phyloP scores from a whole-genome alignment of 1,140 invertebrate genomes.

The Cotesia chilonis region DNA sequence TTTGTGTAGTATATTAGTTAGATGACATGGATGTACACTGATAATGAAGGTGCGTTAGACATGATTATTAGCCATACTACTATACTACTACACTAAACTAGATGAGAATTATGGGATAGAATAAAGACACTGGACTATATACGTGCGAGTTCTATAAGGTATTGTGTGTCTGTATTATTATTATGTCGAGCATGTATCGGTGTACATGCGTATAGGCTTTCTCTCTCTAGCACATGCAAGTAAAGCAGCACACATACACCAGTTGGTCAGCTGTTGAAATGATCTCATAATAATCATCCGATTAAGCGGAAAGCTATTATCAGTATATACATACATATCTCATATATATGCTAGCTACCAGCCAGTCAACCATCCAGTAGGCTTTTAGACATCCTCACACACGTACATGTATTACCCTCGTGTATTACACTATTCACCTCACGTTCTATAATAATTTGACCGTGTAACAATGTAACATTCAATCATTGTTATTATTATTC shows the following conservation, averaged over 20 bases:
- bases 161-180: not conserved
- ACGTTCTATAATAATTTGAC: conserved; percentile 13
- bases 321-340: conserved; percentile 2
- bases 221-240: not conserved
- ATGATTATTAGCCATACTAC: too few relatives aligned
- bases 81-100: too few relatives aligned
- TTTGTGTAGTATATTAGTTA: too few relatives aligned
- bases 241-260: too few relatives aligned
- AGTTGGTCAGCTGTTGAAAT: conserved; percentile 50
- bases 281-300: conserved; percentile 60
- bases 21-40: too few relatives aligned
- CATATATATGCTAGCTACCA: too few relatives aligned
- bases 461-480: conserved; percentile 16
- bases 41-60: too few relatives aligned
- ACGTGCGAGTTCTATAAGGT: too few relatives aligned
- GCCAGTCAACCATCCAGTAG: not conserved
- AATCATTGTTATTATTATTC: conserved; percentile 9
- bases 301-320: conserved; percentile 53
- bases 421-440: conserved; percentile 10
- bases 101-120: too few relatives aligned
- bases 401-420: conserved; percentile 11
- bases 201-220: too few relatives aligned
- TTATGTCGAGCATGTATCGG: not conserved
- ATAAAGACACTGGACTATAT: too few relatives aligned
- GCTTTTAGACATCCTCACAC: conserved; percentile 8